Percentiles rank a stretch among this genome's conserved stretches.
Conservation (phyloP, 2,113 vertebrate genomes). For the Myanophis thanlyinensis region DNA sequence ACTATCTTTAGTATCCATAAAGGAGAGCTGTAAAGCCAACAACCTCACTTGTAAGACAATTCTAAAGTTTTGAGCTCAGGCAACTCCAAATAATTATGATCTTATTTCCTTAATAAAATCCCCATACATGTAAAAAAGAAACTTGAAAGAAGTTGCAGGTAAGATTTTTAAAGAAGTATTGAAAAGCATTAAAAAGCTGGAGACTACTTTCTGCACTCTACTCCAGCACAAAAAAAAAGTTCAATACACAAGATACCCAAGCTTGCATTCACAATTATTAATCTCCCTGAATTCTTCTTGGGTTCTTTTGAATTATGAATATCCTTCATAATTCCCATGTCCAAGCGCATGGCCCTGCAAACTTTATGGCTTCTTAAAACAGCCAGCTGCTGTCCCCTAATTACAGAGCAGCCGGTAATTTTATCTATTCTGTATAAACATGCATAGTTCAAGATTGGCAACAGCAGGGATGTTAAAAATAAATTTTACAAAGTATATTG, state of each 20-base stretch:
- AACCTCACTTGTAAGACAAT: constrained; percentile 25
- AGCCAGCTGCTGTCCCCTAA: not conserved
- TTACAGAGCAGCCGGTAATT: not conserved
- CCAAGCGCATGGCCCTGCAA: not conserved
- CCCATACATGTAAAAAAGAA: constrained; percentile 5
- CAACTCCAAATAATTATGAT: constrained; percentile 45
- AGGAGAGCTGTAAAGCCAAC: constrained; percentile 33
- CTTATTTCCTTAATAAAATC: constrained; percentile 32
- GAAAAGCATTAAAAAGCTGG: constrained; percentile 3
- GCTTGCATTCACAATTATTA: not conserved
- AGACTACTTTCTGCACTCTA: too few relatives aligned
- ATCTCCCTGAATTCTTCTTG: not conserved
- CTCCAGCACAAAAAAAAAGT: not conserved
- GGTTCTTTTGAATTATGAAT: too few relatives aligned
- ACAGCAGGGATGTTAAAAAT: not conserved
- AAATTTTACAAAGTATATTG: not conserved
- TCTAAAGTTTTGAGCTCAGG: not conserved
- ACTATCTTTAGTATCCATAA: not conserved
- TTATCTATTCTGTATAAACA: not conserved
- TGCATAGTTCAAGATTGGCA: not conserved
- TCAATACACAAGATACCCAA: not conserved
- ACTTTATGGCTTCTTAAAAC: not conserved
- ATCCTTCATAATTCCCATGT: not conserved
- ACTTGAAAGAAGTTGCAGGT: constrained; percentile 3
- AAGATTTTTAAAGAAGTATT: not conserved